Evolutionary conservation across 2,113 vertebrate genomes (phyloP).

Genomic region (Forbesichthys agassizii): DNA sequence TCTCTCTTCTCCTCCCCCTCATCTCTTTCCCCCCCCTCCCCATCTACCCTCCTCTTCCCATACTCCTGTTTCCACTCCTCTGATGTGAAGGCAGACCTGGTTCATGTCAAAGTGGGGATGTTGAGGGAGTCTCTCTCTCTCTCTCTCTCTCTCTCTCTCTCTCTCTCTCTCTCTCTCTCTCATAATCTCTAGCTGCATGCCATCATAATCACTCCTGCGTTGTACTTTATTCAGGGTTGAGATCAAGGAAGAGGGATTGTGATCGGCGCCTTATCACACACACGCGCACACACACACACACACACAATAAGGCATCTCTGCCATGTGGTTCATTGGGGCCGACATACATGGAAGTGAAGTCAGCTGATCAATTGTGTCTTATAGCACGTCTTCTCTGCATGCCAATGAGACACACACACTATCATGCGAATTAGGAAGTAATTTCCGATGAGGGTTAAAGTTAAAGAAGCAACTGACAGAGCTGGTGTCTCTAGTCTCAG

Average conservation of each 20-base stretch:
- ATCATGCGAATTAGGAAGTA: too few species aligned
- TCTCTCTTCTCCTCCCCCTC: background rate
- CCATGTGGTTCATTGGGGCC: background rate
- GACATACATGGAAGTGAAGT: background rate
- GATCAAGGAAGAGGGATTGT: constrained; percentile 40
- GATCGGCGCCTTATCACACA: constrained; percentile 14
- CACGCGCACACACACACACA: constrained; percentile 1
- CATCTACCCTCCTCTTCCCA: background rate
- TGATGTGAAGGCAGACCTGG: constrained; percentile 28
- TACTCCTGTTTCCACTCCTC: background rate
- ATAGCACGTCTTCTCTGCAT: background rate
- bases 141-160: constrained; percentile 54
- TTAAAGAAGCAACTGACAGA: too few species aligned
- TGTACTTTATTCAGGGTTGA: constrained; percentile 44
- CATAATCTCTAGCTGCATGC: constrained; percentile 40
- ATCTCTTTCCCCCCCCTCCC: background rate
- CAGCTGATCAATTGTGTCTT: background rate
- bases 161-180: background rate
- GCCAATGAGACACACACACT: too few species aligned
- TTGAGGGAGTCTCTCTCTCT: constrained; percentile 43
- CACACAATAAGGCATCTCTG: background rate
- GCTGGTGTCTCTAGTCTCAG: too few species aligned
- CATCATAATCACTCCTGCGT: constrained; percentile 42
- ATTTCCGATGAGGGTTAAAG: too few species aligned
- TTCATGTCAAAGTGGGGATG: constrained; percentile 16